phyloP scores from a whole-genome alignment of 2,888 invertebrate genomes.

The Spilarctia lutea region DNA sequence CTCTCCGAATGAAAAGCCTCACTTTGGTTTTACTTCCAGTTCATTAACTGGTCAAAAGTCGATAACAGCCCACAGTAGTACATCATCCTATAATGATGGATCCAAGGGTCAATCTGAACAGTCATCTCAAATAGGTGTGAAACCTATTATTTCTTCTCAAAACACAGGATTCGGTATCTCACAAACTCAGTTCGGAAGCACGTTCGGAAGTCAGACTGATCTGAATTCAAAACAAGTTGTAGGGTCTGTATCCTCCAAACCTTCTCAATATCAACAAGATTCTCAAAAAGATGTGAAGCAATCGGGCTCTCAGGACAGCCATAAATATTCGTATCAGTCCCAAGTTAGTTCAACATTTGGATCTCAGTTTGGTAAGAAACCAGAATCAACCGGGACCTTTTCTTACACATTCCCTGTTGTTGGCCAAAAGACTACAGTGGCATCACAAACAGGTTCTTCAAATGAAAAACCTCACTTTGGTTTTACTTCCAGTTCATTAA shows the following conservation, averaged over 20 bases:
- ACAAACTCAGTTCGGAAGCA: neutral
- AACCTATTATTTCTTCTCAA: constrained; percentile 7
- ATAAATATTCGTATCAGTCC: neutral
- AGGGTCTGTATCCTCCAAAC: neutral
- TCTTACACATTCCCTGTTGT: neutral
- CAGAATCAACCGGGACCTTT: neutral
- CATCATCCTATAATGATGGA: neutral
- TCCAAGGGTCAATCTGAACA: neutral
- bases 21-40: neutral
- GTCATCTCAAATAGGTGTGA: neutral
- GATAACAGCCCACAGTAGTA: neutral
- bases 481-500: neutral
- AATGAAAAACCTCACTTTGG: constrained; percentile 1
- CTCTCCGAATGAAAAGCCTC: neutral
- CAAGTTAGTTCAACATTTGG: neutral
- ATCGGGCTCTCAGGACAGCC: neutral
- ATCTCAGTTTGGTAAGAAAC: constrained; percentile 1
- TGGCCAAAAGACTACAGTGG: neutral
- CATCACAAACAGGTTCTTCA: neutral
- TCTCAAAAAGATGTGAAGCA: constrained; percentile 4
- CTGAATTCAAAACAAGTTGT: neutral
- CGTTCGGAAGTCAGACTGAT: neutral
- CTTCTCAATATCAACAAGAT: neutral
- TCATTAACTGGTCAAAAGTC: neutral
- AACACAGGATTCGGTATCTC: neutral